Base-by-base conservation (phyloP, 2,113 vertebrate genomes). In the Proteles cristata region DNA sequence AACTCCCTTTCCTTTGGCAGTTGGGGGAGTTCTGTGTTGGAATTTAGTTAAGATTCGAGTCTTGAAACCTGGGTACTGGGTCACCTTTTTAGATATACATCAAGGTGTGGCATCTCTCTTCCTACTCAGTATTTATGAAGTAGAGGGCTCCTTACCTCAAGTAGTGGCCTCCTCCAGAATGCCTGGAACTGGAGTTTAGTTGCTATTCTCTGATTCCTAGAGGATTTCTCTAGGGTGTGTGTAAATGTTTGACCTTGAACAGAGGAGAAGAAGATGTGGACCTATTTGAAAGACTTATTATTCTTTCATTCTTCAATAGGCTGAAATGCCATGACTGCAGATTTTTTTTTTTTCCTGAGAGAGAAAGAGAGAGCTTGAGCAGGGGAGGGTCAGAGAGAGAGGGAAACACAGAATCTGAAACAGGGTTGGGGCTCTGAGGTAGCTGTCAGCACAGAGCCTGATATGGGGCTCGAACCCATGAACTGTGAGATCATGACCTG, bases 241-340 rank as follows among this genome's bases (percentile, higher is more conserved):
- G 16, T 65, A 50, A 85, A 61, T 93, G n/a, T 97, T 93, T 95
- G 89, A 92, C 68, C 45, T 96, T 69, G 82, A 95, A 68, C 16
- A 63, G 19, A 71, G n/a, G 21, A 90, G 76, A 63, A 83, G 84
- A 89, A 96, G 89, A 84, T 53, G 69, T 8, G 58, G 28, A 55
- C n/a, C 2, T 50, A 16, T 96, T 89, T 89, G 35, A 66, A 85
- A 69, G 31, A 55, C 58, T n/a, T 82, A 58, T 3, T 80, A 88
- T 35, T 71, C 53, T 76, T 85, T 96, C 81, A 65, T 53, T 86
- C 81, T 88, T 76, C 74, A 88, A 35, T 76, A 71, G 69, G 69
- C 31, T 84, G 35, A 83, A 85, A 66, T 77, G 43, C 23, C 8
- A 17, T 63, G 48, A 76, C 45, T 96, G 71, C 28, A 79, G 8